Evolutionary conservation across 2,113 vertebrate species (phyloP).

Genomic region (Rafetus swinhoei): DNA sequence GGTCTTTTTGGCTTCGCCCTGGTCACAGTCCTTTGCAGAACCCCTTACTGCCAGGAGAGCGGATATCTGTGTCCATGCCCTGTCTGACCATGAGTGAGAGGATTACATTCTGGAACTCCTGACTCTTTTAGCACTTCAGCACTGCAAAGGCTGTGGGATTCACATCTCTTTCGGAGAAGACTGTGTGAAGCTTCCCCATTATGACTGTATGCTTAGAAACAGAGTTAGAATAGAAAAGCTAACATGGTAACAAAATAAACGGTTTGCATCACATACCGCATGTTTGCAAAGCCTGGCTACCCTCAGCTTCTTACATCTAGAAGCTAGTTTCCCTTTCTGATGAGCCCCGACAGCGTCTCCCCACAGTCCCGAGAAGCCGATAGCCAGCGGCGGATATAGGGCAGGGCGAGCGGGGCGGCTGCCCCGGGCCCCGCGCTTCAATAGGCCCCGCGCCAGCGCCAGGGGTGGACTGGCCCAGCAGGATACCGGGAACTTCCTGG

Average conservation of each 20-base stretch:
- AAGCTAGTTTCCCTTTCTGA: background rate
- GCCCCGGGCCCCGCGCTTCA: no score
- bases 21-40: background rate
- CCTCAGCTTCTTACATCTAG: background rate
- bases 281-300: background rate
- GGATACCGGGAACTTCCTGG: no score
- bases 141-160: background rate
- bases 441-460: no score
- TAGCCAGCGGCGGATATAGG: no score
- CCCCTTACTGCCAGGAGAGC: background rate
- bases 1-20: background rate
- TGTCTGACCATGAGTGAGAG: background rate
- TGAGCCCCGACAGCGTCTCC: background rate
- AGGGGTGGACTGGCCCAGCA: no score
- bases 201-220: background rate
- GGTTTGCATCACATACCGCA: background rate
- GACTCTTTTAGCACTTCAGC: background rate
- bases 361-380: background rate
- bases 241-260: background rate
- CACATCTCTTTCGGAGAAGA: background rate
- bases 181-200: background rate
- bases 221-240: background rate
- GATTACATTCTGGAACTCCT: background rate
- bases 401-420: no score
- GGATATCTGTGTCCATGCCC: background rate